Conservation (phyloP, 2,888 invertebrate species). For the Limnephilus auricula region DNA sequence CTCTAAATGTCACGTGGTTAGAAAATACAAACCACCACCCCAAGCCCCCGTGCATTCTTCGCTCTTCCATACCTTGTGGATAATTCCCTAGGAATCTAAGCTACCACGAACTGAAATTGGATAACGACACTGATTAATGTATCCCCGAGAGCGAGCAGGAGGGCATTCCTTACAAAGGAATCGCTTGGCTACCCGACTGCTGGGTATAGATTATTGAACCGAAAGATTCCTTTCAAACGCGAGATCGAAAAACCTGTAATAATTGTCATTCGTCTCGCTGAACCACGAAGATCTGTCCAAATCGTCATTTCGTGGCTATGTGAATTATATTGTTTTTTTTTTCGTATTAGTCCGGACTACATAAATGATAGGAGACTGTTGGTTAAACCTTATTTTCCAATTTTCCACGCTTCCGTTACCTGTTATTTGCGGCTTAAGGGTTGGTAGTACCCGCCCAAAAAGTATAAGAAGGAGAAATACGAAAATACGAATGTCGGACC, state of each 20-base stretch:
- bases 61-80: not conserved
- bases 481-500: too few relatives aligned
- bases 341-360: not conserved
- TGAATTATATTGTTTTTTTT: not conserved
- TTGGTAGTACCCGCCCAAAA: too few relatives aligned
- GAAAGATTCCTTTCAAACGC: not conserved
- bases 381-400: slow-evolving; percentile 9
- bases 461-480: too few relatives aligned
- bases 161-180: not conserved
- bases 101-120: not conserved
- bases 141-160: not conserved
- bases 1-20: not conserved
- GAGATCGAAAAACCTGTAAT: not conserved
- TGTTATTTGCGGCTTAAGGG: not conserved
- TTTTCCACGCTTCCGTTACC: slow-evolving; percentile 10
- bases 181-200: not conserved
- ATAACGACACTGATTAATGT: not conserved
- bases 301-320: not conserved
- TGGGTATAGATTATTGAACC: not conserved
- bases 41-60: not conserved
- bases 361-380: not conserved
- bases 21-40: not conserved
- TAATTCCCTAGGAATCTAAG: not conserved
- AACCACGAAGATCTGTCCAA: not conserved
- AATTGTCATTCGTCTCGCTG: not conserved